phyloP scores from a whole-genome alignment of 1,140 invertebrate species.

The Patella vulgata region DNA sequence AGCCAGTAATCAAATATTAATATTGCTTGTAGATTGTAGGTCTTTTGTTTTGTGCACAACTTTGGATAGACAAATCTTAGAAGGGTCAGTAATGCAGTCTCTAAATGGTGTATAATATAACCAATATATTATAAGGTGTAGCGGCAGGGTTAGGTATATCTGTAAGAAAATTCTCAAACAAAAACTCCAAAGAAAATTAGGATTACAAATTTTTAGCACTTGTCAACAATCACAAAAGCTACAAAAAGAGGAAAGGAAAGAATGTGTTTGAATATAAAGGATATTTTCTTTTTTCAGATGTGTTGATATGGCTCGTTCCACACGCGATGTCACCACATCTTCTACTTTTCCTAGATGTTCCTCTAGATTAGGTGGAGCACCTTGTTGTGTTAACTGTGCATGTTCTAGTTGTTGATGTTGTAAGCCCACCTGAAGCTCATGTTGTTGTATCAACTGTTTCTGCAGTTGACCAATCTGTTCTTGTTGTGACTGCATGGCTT shows the following conservation, averaged over 20 bases:
- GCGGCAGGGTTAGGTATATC: too few species aligned
- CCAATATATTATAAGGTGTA: too few species aligned
- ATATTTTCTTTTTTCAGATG: constrained; percentile 61
- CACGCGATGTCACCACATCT: constrained; percentile 46
- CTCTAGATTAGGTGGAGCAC: constrained; percentile 45
- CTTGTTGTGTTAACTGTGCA: constrained; percentile 37
- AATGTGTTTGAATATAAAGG: constrained; percentile 34
- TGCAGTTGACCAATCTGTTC: constrained; percentile 42
- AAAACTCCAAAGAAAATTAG: too few species aligned
- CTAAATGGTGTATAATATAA: too few species aligned
- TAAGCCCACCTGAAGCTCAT: constrained; percentile 43
- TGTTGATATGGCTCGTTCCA: constrained; percentile 53
- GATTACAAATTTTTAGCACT: too few species aligned
- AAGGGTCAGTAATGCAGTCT: too few species aligned
- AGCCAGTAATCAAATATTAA: too few species aligned
- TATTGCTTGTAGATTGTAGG: too few species aligned
- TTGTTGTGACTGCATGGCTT: constrained; percentile 25
- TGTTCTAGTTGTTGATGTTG: constrained; percentile 49
- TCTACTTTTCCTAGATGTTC: constrained; percentile 55
- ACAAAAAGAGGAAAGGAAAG: neutral
- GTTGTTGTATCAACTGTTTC: constrained; percentile 44
- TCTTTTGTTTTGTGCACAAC: too few species aligned
- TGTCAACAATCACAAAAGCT: too few species aligned
- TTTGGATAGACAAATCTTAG: too few species aligned
- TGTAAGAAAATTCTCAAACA: too few species aligned